Evolutionary conservation across 2,888 invertebrate species (phyloP).

Genomic region (Melanargia galathea): DNA sequence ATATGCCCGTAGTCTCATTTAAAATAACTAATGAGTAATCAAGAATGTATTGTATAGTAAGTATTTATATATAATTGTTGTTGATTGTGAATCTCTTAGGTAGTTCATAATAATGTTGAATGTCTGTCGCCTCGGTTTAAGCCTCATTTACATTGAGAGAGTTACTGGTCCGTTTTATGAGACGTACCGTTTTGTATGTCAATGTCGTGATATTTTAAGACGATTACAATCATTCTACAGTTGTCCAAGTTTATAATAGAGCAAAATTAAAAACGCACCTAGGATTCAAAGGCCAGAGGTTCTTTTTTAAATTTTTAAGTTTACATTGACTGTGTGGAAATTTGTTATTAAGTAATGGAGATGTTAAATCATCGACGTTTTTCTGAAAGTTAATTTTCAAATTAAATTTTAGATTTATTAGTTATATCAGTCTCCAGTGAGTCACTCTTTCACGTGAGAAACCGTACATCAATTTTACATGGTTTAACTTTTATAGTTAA

Average conservation of each 20-base stretch:
- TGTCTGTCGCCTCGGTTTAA: slow-evolving; percentile 63
- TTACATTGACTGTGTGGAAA: too few relatives aligned
- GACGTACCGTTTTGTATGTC: neutral
- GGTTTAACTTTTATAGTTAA: neutral
- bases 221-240: neutral
- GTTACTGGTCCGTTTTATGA: neutral
- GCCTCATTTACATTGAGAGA: slow-evolving; percentile 2
- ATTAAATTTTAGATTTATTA: too few relatives aligned
- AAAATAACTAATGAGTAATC: neutral
- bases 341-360: too few relatives aligned
- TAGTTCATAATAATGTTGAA: slow-evolving; percentile 48
- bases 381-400: too few relatives aligned
- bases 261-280: neutral
- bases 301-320: too few relatives aligned
- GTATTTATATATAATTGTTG: slow-evolving; percentile 41
- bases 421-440: too few relatives aligned
- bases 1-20: slow-evolving; percentile 2
- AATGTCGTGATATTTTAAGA: neutral
- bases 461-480: slow-evolving; percentile 1
- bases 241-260: neutral
- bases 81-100: slow-evolving; percentile 66
- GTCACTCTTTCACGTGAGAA: neutral
- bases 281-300: too few relatives aligned
- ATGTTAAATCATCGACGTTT: too few relatives aligned
- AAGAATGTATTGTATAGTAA: slow-evolving; percentile 34